Base-by-base conservation (phyloP, 2,113 vertebrate species). In the Epinephelus cyanopodus region DNA sequence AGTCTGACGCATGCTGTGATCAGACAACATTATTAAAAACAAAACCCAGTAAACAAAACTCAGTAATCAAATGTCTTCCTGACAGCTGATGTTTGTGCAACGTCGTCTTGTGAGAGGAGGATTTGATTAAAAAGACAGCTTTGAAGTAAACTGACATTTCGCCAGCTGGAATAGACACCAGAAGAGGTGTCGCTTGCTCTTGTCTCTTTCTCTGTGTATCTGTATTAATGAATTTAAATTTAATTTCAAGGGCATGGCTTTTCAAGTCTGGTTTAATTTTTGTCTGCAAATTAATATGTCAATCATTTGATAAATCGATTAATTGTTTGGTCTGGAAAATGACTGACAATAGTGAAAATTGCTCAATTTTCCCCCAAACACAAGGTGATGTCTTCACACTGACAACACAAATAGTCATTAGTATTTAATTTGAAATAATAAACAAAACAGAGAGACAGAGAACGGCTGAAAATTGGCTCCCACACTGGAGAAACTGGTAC, bases 21-120 rank as follows among this genome's bases (percentile, higher is more conserved):
- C 80, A 71, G 23, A 85, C 64, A 71, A 76, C 74, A 86, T 86
- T 78, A 85, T 80, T 75, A 67, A 81, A 81, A 89, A 79, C 71
- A 72, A 82, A 82, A 53, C 6, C 60, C 29, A 33, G 66, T 52
- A 21, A 68, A 68, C 48, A 52, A 69, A 69, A 53, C 50, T 37
- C 11, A 4, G 29, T 54, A 71, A 60, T 68, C 68, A 79, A n/a
- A 71, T 65, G 63, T 69, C 77, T 53, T 13, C 53, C 57, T 42
- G 77, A 81, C 65, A 79, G 86, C 65, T 63, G 66, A 75, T 70
- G 57, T 67, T 74, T 69, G 62, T 54, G 57, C 2, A 50, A 54
- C 45, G 75, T 52, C 76, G 63, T 61, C 67, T 21, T 66, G 67
- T 2, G 23, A 62, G 64, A 57, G 48, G 18, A 56, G 74, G 56